Evolutionary conservation across 2,113 vertebrate species (phyloP).

Genomic region (Gallinago paraguaiae): DNA sequence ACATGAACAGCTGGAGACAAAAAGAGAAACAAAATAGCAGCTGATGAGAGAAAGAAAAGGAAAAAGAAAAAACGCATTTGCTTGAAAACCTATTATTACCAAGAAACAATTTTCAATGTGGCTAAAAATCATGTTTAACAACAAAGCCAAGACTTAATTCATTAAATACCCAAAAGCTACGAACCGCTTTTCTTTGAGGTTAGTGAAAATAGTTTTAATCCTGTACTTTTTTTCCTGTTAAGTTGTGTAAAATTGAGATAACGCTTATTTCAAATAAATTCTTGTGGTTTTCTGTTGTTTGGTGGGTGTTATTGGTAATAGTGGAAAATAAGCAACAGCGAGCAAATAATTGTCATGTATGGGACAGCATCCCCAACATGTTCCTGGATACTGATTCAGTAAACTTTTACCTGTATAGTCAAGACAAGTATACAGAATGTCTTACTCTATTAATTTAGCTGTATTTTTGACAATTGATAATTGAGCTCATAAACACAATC

Average conservation of each 20-base stretch:
- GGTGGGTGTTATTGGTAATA: not conserved
- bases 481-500: not conserved
- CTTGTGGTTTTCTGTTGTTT: not conserved
- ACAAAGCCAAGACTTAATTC: slow-evolving; percentile 36
- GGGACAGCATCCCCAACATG: too few species aligned
- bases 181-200: not conserved
- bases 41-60: slow-evolving; percentile 44
- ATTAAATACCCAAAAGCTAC: not conserved
- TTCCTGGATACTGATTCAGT: not conserved
- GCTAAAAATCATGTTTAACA: slow-evolving; percentile 62
- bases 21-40: slow-evolving; percentile 48
- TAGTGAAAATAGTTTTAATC: not conserved
- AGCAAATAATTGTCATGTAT: not conserved
- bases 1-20: slow-evolving; percentile 66
- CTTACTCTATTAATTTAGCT: not conserved
- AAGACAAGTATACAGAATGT: not conserved
- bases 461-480: not conserved
- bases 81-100: slow-evolving; percentile 72
- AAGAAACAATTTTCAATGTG: slow-evolving; percentile 55
- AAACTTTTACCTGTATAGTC: not conserved
- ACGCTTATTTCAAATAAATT: not conserved
- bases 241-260: not conserved
- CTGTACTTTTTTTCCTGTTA: not conserved
- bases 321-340: not conserved
- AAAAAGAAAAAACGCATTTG: slow-evolving; percentile 4